Conservation (phyloP, 2,113 vertebrate species). For the Empidonax traillii region DNA sequence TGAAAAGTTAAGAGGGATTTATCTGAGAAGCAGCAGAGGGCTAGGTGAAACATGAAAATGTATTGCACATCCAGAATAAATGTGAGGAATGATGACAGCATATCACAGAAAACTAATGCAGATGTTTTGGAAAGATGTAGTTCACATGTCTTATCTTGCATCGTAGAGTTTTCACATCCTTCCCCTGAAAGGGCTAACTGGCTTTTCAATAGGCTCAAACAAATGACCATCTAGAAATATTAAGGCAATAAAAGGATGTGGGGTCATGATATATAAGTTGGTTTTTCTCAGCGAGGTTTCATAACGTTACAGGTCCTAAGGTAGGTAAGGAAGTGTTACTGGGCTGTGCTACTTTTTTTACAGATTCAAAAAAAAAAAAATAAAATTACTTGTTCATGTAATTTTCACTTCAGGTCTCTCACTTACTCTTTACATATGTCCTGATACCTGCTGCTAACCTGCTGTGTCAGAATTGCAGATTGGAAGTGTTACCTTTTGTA, state of each 20-base stretch:
- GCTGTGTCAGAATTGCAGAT: neutral
- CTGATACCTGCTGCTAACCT: neutral
- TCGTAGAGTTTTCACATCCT: neutral
- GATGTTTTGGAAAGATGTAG: conserved; percentile 50
- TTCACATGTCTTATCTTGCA: conserved; percentile 9
- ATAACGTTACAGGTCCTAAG: neutral
- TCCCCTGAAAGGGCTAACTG: neutral
- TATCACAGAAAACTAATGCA: conserved; percentile 49
- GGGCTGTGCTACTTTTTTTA: neutral
- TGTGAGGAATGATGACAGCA: conserved; percentile 27
- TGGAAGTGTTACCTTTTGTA: neutral
- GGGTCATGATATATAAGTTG: neutral
- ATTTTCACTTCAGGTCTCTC: neutral
- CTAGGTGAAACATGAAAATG: conserved; percentile 56
- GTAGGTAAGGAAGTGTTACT: neutral
- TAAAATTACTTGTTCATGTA: neutral
- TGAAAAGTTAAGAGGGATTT: conserved; percentile 60
- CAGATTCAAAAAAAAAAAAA: neutral
- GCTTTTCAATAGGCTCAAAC: conserved; percentile 43
- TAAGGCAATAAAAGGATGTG: conserved; percentile 34
- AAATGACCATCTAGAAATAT: conserved; percentile 46
- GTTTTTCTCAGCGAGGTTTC: neutral
- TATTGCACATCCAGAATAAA: conserved; percentile 34
- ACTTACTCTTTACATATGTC: neutral
- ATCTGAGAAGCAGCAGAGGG: conserved; percentile 28